A percentile compares a stretch with the other conserved stretches of the same genome.
Evolutionary conservation across 1,140 invertebrate species (phyloP).

Genomic region (Halesus radiatus): DNA sequence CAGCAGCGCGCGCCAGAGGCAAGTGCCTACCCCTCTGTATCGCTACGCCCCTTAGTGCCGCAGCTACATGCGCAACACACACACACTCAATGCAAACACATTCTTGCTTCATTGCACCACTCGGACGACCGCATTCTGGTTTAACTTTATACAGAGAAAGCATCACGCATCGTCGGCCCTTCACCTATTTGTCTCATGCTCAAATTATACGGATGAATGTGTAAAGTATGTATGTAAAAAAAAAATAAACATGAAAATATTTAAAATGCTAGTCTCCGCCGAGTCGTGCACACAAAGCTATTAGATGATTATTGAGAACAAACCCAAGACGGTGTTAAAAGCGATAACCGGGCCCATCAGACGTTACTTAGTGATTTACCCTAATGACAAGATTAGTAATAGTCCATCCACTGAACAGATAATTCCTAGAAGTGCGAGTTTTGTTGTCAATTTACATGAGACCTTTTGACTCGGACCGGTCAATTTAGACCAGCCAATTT

Average conservation of each 20-base stretch:
- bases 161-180: conserved; percentile 54
- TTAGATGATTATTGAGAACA: conserved; percentile 57
- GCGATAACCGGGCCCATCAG: conserved; percentile 39
- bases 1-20: conserved; percentile 69
- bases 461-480: too few species aligned
- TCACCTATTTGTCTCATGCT: conserved; percentile 55
- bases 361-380: too few species aligned
- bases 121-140: conserved; percentile 56
- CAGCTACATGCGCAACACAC: conserved; percentile 71
- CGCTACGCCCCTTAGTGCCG: conserved; percentile 76
- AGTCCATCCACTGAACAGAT: too few species aligned
- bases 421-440: too few species aligned
- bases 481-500: too few species aligned
- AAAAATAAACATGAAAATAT: conserved; percentile 49
- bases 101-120: conserved; percentile 54
- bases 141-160: conserved; percentile 52
- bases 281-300: conserved; percentile 58
- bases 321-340: conserved; percentile 55
- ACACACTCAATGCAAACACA: conserved; percentile 61
- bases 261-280: conserved; percentile 58
- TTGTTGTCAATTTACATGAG: too few species aligned
- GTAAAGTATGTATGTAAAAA: conserved; percentile 41
- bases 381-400: too few species aligned
- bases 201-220: conserved; percentile 39
- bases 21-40: conserved; percentile 77